Evolutionary conservation across 2,113 vertebrate genomes (phyloP).

Genomic region (Bostrychus sinensis): DNA sequence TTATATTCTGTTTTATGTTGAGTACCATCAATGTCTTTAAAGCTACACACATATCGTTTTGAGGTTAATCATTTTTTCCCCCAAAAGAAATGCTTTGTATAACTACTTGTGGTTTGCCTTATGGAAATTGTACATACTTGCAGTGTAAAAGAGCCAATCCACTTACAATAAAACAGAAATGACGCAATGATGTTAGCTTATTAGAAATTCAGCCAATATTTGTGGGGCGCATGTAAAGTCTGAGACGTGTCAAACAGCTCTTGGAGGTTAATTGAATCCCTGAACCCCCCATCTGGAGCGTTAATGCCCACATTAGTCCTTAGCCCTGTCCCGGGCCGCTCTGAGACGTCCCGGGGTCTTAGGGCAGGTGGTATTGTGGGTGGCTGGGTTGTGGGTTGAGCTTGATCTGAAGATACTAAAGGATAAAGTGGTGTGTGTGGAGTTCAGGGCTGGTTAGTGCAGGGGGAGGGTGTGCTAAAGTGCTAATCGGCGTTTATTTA

Average conservation of each 20-base stretch:
- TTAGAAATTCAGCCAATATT: background rate
- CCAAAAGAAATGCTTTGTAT: no score
- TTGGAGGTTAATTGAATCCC: constrained; percentile 38
- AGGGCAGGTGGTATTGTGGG: constrained; percentile 1
- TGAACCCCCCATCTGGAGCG: constrained; percentile 38
- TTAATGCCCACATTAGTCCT: constrained; percentile 28
- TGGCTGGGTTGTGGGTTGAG: constrained; percentile 4
- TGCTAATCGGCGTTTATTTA: constrained; percentile 47
- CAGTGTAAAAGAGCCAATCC: background rate
- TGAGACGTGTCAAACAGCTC: background rate
- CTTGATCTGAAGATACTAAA: constrained; percentile 5
- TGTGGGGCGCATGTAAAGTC: background rate
- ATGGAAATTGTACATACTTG: no score
- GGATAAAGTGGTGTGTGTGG: background rate
- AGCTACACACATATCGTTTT: no score
- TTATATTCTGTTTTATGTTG: no score
- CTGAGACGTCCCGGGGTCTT: constrained; percentile 19
- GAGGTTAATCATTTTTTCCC: no score
- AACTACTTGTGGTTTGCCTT: no score
- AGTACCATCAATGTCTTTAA: no score
- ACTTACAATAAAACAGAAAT: background rate
- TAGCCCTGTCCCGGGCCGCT: constrained; percentile 9
- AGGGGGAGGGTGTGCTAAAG: background rate
- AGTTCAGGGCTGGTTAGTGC: background rate
- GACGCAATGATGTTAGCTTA: background rate